These are phyloP conservation scores for Myopa testacea DNA, from an alignment of 2,888 invertebrate genomes.

Conservation along the genomic window DNA sequence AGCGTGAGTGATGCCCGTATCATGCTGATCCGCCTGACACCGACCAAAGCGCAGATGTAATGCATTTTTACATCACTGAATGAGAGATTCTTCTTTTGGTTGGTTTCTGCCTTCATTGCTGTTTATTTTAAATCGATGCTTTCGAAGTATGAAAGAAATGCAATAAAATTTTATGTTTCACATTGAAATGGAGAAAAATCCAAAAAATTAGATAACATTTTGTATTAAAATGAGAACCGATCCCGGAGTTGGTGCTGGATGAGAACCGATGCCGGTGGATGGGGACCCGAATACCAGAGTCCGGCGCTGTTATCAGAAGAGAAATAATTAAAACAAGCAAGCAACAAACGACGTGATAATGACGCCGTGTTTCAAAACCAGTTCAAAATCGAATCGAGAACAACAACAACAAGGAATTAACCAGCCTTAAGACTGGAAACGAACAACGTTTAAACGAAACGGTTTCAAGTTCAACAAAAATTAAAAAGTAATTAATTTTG, in stretches of 20 bases:
- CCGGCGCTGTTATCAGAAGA: constrained; percentile 5
- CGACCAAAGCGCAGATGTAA: too few relatives aligned
- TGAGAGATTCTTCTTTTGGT: too few relatives aligned
- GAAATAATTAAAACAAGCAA: constrained; percentile 16
- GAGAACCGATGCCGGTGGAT: not conserved
- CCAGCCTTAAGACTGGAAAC: not conserved
- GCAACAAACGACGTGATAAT: constrained; percentile 21
- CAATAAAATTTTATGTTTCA: constrained; percentile 10
- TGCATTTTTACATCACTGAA: too few relatives aligned
- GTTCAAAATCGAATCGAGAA: not conserved
- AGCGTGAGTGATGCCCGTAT: too few relatives aligned
- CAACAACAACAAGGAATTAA: not conserved
- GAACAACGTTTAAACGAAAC: not conserved
- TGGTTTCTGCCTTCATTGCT: too few relatives aligned
- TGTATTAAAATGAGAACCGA: constrained; percentile 26
- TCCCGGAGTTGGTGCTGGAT: not conserved
- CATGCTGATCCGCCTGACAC: too few relatives aligned
- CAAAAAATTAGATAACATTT: constrained; percentile 28
- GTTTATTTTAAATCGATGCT: not conserved
- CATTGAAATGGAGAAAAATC: not conserved
- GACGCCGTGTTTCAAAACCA: not conserved
- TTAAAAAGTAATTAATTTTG: constrained; percentile 32
- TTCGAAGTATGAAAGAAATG: not conserved
- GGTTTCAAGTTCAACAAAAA: constrained; percentile 19
- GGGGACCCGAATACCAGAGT: not conserved